These are phyloP conservation scores for Brassicogethes aeneus DNA, from an alignment of 2,888 invertebrate species.

Conservation along the genomic window DNA sequence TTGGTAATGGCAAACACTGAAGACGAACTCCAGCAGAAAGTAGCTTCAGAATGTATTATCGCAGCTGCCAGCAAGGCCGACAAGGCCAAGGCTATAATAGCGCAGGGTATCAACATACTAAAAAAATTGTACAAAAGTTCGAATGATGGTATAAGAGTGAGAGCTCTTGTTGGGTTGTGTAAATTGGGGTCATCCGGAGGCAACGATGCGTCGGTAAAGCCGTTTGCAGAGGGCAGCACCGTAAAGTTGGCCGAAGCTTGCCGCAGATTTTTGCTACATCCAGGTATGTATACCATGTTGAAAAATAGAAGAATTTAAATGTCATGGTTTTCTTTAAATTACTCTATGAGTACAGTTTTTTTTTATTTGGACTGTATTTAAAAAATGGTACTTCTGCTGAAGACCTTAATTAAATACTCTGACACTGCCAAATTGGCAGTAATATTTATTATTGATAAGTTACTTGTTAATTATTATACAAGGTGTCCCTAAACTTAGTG, in stretches of 20 bases:
- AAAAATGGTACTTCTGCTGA: no score
- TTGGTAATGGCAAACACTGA: constrained; percentile 93
- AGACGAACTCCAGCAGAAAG: constrained; percentile 78
- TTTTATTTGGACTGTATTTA: no score
- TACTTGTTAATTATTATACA: no score
- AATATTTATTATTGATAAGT: no score
- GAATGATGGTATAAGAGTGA: constrained; percentile 76
- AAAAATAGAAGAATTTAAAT: no score
- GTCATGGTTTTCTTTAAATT: no score
- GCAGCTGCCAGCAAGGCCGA: constrained; percentile 96
- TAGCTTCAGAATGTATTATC: constrained; percentile 94
- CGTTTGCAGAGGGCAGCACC: constrained; percentile 93
- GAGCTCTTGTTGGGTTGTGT: constrained; percentile 88
- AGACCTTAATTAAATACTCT: no score
- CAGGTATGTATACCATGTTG: no score
- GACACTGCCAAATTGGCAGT: no score
- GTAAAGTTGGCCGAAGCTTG: constrained; percentile 90
- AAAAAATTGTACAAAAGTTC: constrained; percentile 85
- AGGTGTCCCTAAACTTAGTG: no score
- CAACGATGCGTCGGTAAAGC: constrained; percentile 85
- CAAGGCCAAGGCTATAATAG: constrained; percentile 83
- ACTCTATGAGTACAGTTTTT: no score
- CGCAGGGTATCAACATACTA: constrained; percentile 80
- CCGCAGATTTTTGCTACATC: constrained; percentile 76
- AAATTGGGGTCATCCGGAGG: constrained; percentile 92